Base-by-base conservation (phyloP, 2,797 vertebrate genomes). In the Ptychadena robeensis region DNA sequence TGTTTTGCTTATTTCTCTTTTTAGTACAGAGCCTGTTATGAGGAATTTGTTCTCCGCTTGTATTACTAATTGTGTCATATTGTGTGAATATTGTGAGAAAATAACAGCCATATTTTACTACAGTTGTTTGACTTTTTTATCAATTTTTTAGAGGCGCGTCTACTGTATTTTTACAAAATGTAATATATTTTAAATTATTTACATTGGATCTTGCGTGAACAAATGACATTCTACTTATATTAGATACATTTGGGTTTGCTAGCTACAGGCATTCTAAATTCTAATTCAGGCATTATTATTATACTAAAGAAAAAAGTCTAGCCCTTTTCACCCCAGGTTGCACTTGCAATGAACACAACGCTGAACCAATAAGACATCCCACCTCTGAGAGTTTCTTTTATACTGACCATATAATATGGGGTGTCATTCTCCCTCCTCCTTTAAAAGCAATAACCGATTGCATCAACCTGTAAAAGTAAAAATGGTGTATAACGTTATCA, bases 1-100 rank as follows among this genome's bases (percentile, higher is more conserved):
- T 68, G 44, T 75, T 75, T 82, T 75, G n/a, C 9, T 63, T 64
- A 82, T 82, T 67, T 76, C 76, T 79, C 65, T 69, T 76, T 59
- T 63, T 59, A 71, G 68, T 40, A 70, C 53, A 44, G 34, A 27
- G 53, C 59, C 57, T 44, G 57, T 35, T 68, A 15, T 35, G 32
- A 77, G 48, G 63, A 31, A 79, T 37, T 32, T 28, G 11, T 35
- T 68, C 27, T 67, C 27, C 68, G 18, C 31, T 53, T 4, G 18
- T 68, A 37, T 68, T 68, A 68, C n/a, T 68, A 38, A 40, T 53
- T 31, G 44, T 12, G 34, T 37, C 28, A 32, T 35, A 32, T 65
- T 28, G 32, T 38, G 11, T 14, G 12, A 53, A 48, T 48, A 77
- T 25, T 66, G 8, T 38, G 28, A 38, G 25, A 32, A 53, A 2